These are phyloP conservation scores for Stegophylla sp. DNA, from an alignment of 2,888 invertebrate species.

Conservation along the genomic window DNA sequence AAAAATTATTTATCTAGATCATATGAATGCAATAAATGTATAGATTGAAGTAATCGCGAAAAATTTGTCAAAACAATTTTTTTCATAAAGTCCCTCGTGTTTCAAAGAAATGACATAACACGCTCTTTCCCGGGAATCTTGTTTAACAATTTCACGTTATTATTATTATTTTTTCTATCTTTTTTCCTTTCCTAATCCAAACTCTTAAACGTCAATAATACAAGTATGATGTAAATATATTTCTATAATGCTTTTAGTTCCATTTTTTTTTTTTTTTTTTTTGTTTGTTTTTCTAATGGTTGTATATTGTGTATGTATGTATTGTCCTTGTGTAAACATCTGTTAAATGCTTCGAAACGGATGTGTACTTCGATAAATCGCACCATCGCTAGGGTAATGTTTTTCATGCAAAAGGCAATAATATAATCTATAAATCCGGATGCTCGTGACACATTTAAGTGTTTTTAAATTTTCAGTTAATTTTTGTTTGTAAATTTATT, in stretches of 20 bases:
- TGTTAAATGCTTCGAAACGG: neutral
- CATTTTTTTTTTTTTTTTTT: too few relatives aligned
- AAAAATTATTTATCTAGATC: slow-evolving; percentile 33
- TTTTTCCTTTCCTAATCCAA: neutral
- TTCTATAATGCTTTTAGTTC: neutral
- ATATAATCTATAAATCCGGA: slow-evolving; percentile 29
- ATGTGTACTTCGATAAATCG: slow-evolving; percentile 8
- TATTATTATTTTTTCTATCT: too few relatives aligned
- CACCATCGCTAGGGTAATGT: neutral
- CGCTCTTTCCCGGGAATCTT: slow-evolving; percentile 12
- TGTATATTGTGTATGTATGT: neutral
- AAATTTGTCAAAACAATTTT: slow-evolving; percentile 28
- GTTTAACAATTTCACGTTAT: neutral
- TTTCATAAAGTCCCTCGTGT: neutral
- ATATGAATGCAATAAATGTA: slow-evolving; percentile 25
- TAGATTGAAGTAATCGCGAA: slow-evolving; percentile 7
- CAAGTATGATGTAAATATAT: neutral
- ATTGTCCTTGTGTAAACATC: neutral
- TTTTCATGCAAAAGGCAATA: neutral
- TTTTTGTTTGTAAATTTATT: neutral
- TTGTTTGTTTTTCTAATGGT: neutral
- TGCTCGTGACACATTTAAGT: neutral
- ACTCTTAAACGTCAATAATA: too few relatives aligned
- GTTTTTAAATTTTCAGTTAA: neutral
- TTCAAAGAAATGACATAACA: slow-evolving; percentile 4